Percentiles rank a stretch among this genome's conserved stretches.
phyloP scores from a whole-genome alignment of 2,888 invertebrate genomes.

The Drosophila hawaiiensis region DNA sequence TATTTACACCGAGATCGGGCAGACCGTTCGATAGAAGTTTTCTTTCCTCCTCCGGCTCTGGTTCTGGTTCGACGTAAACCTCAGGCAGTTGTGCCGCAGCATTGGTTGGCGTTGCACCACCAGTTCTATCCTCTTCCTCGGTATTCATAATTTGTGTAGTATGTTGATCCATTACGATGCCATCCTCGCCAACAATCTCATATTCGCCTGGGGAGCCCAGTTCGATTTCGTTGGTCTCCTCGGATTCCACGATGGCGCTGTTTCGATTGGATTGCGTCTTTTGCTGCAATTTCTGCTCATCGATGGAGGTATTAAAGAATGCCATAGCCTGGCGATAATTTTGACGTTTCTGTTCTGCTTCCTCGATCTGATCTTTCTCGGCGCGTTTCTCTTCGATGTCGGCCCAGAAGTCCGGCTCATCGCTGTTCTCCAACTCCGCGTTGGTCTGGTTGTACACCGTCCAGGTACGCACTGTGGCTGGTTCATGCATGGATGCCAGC shows the following conservation, averaged over 20 bases:
- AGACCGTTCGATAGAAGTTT: slow-evolving; percentile 67
- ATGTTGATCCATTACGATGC: slow-evolving; percentile 42
- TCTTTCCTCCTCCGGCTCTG: slow-evolving; percentile 25
- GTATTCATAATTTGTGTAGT: slow-evolving; percentile 3
- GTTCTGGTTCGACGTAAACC: slow-evolving; percentile 71
- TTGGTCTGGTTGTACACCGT: slow-evolving; percentile 17
- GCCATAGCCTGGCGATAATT: slow-evolving; percentile 84
- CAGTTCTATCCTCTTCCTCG: slow-evolving; percentile 53
- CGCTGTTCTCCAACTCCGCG: slow-evolving; percentile 18
- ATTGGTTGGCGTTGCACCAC: slow-evolving; percentile 73
- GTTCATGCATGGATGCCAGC: slow-evolving; percentile 72
- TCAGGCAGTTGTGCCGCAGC: slow-evolving; percentile 58
- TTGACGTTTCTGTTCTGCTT: slow-evolving; percentile 79
- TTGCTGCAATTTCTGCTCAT: slow-evolving; percentile 73
- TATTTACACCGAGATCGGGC: slow-evolving; percentile 73
- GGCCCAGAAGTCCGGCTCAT: slow-evolving; percentile 75
- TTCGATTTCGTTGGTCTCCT: slow-evolving; percentile 30
- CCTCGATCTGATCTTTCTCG: slow-evolving; percentile 59
- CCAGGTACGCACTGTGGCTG: slow-evolving; percentile 66
- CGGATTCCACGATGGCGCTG: slow-evolving; percentile 58
- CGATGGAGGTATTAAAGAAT: slow-evolving; percentile 82
- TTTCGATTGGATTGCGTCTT: slow-evolving; percentile 40
- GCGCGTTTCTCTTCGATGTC: slow-evolving; percentile 60
- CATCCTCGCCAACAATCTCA: slow-evolving; percentile 57
- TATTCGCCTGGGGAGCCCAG: slow-evolving; percentile 62